Base-by-base conservation (phyloP, 2,797 vertebrate species). In the Tauraco hartlaubi region DNA sequence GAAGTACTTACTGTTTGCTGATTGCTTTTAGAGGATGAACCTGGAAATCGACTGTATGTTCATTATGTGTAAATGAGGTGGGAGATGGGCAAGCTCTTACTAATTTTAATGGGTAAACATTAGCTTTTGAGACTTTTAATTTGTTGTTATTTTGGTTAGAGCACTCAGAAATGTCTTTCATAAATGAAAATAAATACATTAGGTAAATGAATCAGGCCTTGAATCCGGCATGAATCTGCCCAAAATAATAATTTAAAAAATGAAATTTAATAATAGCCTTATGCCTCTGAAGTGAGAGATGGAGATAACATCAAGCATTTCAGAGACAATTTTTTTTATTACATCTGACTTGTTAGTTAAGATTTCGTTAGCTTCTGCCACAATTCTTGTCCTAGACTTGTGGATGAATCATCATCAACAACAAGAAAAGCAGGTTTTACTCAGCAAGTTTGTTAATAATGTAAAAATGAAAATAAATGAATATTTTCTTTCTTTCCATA, bases 91-190 rank as follows among this genome's bases (percentile, higher is more conserved):
- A 64, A 35, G 29, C 26, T 83, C 33, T 88, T 54, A 39, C 29
- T 91, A 88, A 71, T 91, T 83, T 49, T 29, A 35, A 67, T 77
- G 58, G 81, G 54, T 43, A 89, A 91, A 89, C 9, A 13, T 54
- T 71, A 80, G 41, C 72, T 85, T 89, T 77, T 67, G 71, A 80
- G 78, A 85, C 67, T 89, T 92, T 79, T 52, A 82, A 84, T 71
- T 84, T 81, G 81, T 37, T 78, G 61, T 90, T 85, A 29, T 58
- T 92, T 89, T 85, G n/a, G 67, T 94, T 85, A 41, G 28, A 91
- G 25, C 0, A 5, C 44, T 92, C 0, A 0, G 31, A 80, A 92
- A 21, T 63, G 25, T 51, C 61, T 76, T 75, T 87, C 12, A 8
- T 28, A 79, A 89, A 56, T 74, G 61, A 48, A 86, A 87, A 92